Evolutionary conservation across 2,888 invertebrate genomes (phyloP).

Genomic region (Phymatocera aterrima): DNA sequence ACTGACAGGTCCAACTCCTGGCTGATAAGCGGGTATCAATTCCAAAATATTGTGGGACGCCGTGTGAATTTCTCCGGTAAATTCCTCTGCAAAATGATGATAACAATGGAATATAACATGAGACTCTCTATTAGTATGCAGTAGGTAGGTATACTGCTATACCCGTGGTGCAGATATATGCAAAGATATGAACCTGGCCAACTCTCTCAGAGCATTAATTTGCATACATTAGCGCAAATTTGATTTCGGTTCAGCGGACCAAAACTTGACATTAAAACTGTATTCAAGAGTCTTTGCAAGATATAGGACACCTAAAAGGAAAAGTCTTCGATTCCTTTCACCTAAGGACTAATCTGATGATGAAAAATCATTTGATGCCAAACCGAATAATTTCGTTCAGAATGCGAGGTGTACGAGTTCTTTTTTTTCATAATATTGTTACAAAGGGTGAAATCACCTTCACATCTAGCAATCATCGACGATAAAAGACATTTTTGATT

Average conservation of each 20-base stretch:
- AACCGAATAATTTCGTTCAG: too few relatives aligned
- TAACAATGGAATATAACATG: not conserved
- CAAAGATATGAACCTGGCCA: not conserved
- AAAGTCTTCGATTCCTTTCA: too few relatives aligned
- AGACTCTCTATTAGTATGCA: too few relatives aligned
- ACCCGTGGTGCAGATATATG: not conserved
- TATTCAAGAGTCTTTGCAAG: not conserved
- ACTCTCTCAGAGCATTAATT: not conserved
- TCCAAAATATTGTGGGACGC: conserved; percentile 65
- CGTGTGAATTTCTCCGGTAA: conserved; percentile 63
- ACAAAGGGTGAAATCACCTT: too few relatives aligned
- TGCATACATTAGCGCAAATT: not conserved
- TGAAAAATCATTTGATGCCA: too few relatives aligned
- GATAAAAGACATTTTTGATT: too few relatives aligned
- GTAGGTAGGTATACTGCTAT: not conserved
- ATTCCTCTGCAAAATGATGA: conserved; percentile 61
- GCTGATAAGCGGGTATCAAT: conserved; percentile 67
- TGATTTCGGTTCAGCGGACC: not conserved
- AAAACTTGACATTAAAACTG: not conserved
- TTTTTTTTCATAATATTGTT: too few relatives aligned
- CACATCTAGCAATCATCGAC: too few relatives aligned
- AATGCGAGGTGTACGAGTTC: too few relatives aligned
- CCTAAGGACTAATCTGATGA: too few relatives aligned
- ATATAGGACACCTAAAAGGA: too few relatives aligned
- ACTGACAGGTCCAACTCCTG: conserved; percentile 67